Percentiles rank a stretch among this genome's conserved stretches.
Evolutionary conservation across 2,888 invertebrate genomes (phyloP).

Genomic region (Reticulitermes lucifugus): DNA sequence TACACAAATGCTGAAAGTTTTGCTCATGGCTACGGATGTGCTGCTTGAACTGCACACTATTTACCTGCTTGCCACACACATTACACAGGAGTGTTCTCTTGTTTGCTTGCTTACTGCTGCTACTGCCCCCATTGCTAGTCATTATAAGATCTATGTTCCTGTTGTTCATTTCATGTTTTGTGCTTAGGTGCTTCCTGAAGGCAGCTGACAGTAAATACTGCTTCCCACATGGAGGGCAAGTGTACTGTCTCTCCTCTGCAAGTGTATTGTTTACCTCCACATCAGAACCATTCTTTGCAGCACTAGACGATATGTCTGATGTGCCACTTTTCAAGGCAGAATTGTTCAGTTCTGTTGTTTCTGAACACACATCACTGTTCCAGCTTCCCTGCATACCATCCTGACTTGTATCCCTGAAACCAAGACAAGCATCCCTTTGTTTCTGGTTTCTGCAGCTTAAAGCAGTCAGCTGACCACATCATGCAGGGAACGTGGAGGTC

Average conservation of each 20-base stretch:
- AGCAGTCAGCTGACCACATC: no score
- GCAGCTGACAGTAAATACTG: neutral
- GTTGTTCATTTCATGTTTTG: constrained; percentile 13
- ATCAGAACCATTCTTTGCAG: neutral
- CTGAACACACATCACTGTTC: neutral
- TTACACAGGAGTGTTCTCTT: neutral
- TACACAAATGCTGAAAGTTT: constrained; percentile 22
- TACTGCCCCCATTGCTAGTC: neutral
- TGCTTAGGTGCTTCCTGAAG: constrained; percentile 8
- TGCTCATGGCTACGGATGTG: constrained; percentile 23
- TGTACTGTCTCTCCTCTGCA: neutral
- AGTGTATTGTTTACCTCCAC: neutral
- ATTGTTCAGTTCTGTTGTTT: neutral
- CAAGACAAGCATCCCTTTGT: neutral
- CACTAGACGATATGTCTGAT: neutral
- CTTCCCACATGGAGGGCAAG: constrained; percentile 23
- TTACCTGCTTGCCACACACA: constrained; percentile 10
- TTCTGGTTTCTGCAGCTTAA: no score
- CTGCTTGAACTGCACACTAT: neutral
- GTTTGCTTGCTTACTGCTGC: neutral
- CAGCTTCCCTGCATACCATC: neutral
- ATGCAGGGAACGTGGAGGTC: no score
- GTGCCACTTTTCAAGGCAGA: neutral
- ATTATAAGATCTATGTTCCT: neutral
- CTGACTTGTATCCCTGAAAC: neutral